A percentile compares a stretch with the other conserved stretches of the same genome.
Conservation (phyloP, 2,113 vertebrate genomes). For the Oceanodroma tethys region DNA sequence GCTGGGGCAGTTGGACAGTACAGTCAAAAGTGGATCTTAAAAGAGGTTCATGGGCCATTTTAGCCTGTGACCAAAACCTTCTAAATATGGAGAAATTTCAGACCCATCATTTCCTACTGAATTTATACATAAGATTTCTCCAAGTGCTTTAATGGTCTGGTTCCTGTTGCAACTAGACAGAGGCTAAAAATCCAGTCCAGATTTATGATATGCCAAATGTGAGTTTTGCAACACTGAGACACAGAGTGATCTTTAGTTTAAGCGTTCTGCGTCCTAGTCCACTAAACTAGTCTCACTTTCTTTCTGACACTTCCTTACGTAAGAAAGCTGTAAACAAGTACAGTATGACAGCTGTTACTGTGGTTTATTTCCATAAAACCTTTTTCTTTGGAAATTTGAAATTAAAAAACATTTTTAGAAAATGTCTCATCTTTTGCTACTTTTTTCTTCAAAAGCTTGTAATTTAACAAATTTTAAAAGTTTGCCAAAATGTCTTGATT, state of each 20-base stretch:
- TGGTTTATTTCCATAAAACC: background rate
- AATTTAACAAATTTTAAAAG: background rate
- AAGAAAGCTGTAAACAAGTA: background rate
- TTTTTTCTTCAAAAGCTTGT: background rate
- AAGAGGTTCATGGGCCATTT: background rate
- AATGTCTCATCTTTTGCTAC: background rate
- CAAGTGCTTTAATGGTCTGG: background rate
- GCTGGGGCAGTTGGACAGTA: background rate
- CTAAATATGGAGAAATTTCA: background rate
- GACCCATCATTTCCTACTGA: background rate
- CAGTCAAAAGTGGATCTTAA: background rate
- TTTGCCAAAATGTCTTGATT: background rate
- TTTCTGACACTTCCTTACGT: background rate
- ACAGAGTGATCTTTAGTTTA: background rate
- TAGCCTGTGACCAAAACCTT: background rate
- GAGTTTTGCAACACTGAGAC: background rate
- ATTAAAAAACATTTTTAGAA: background rate
- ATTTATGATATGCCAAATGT: background rate
- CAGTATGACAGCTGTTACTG: background rate
- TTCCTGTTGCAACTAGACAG: background rate
- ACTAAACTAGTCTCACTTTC: background rate
- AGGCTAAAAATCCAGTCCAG: background rate
- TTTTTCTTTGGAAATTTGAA: background rate
- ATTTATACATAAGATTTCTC: background rate
- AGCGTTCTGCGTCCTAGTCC: background rate